These are phyloP conservation scores for Morone chrysops DNA, from an alignment of 2,113 vertebrate genomes.

Conservation along the genomic window DNA sequence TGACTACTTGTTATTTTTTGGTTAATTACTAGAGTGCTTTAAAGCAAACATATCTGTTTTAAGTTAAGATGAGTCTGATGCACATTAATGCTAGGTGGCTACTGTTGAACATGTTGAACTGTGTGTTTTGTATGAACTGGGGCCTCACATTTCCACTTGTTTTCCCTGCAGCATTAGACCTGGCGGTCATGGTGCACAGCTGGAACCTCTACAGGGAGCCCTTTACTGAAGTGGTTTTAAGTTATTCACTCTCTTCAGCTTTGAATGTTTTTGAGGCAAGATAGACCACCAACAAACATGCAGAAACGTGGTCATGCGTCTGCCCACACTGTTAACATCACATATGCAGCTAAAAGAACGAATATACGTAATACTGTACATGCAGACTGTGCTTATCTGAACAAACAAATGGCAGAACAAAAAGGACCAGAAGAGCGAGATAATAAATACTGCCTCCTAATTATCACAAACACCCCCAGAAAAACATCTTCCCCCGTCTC, in stretches of 20 bases:
- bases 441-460: conserved; percentile 53
- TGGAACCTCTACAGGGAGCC: conserved; percentile 35
- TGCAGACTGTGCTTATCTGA: conserved; percentile 18
- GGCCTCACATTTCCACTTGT: not conserved
- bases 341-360: not conserved
- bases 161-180: conserved; percentile 19
- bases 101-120: conserved; percentile 2
- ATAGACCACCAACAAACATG: conserved; percentile 12
- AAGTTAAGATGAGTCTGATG: not conserved
- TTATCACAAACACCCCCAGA: conserved; percentile 50
- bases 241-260: conserved; percentile 2
- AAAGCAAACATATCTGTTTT: not conserved
- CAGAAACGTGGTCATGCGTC: not conserved
- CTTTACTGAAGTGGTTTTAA: conserved; percentile 11
- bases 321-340: not conserved
- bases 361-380: conserved; percentile 13
- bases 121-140: not conserved
- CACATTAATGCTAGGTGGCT: not conserved
- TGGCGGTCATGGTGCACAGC: conserved; percentile 38
- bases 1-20: not conserved
- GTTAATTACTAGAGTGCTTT: not conserved
- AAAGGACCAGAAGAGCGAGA: conserved; percentile 42
- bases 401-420: conserved; percentile 35
- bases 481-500: conserved; percentile 50
- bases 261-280: conserved; percentile 3